Conservation (phyloP, 2,888 invertebrate genomes). For the Scrobipalpa costella region DNA sequence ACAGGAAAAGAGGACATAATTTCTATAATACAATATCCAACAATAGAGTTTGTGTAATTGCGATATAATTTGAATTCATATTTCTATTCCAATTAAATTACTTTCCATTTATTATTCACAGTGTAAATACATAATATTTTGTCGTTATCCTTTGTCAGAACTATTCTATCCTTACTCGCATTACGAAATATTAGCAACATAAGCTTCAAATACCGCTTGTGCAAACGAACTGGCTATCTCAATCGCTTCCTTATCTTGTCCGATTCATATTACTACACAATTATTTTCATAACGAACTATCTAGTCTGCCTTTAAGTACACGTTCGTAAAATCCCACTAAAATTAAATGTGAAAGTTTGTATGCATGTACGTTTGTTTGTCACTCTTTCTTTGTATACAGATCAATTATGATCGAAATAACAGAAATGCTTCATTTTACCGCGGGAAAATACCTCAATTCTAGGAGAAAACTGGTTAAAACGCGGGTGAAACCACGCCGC, state of each 20-base stretch:
- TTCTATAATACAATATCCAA: background rate
- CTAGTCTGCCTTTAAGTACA: background rate
- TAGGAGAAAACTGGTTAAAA: too few species aligned
- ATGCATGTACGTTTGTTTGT: too few species aligned
- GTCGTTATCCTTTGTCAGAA: background rate
- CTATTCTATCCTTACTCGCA: background rate
- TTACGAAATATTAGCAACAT: background rate
- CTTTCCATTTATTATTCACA: background rate
- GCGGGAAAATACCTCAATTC: too few species aligned
- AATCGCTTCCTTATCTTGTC: constrained; percentile 4
- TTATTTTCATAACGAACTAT: background rate
- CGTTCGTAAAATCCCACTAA: too few species aligned
- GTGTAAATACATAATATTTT: background rate
- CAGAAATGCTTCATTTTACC: too few species aligned
- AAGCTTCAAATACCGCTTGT: constrained; percentile 1
- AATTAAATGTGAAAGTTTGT: too few species aligned
- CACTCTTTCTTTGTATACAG: too few species aligned
- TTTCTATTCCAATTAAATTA: background rate
- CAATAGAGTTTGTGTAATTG: constrained; percentile 5
- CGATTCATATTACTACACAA: background rate
- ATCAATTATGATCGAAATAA: too few species aligned
- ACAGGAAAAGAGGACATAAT: background rate
- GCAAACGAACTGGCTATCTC: background rate
- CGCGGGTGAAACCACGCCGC: too few species aligned
- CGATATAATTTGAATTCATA: too few species aligned